Conservation (phyloP, 2,113 vertebrate species). For the Chascanopsetta lugubris region DNA sequence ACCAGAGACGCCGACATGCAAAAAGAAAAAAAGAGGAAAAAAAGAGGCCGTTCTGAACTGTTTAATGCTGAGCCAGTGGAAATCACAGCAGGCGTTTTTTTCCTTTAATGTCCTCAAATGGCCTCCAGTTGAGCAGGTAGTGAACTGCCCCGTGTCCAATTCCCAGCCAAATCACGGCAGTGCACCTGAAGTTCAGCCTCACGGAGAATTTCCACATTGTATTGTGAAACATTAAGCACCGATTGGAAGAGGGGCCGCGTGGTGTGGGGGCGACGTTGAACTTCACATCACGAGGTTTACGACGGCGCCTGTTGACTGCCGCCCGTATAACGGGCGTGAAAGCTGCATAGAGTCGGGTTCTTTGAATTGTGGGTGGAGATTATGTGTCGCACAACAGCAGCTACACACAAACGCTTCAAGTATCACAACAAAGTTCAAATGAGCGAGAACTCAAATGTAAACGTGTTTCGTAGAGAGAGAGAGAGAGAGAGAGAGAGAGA, state of each 20-base stretch:
- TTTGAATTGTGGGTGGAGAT: background rate
- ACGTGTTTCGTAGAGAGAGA: no score
- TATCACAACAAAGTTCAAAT: no score
- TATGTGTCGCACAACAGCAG: background rate
- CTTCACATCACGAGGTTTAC: background rate
- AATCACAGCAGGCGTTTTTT: constrained; percentile 32
- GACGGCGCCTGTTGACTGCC: background rate
- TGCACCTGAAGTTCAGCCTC: constrained; percentile 18
- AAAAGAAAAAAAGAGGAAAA: no score
- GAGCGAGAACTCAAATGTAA: no score
- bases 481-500: no score
- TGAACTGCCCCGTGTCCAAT: constrained; percentile 15
- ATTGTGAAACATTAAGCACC: background rate
- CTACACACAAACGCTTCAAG: background rate
- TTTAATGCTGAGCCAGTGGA: constrained; percentile 44
- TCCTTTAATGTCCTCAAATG: constrained; percentile 17
- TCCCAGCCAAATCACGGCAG: constrained; percentile 25
- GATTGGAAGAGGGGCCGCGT: background rate
- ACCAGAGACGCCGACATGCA: constrained; percentile 31
- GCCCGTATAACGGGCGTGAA: background rate
- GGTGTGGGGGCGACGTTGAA: background rate
- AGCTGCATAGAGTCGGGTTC: background rate
- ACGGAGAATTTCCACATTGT: background rate
- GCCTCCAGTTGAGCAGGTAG: constrained; percentile 25
- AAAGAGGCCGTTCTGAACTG: constrained; percentile 18